Percentiles rank a stretch among this genome's conserved stretches.
Evolutionary conservation across 2,888 invertebrate genomes (phyloP).

Genomic region (Adelphocoris suturalis): DNA sequence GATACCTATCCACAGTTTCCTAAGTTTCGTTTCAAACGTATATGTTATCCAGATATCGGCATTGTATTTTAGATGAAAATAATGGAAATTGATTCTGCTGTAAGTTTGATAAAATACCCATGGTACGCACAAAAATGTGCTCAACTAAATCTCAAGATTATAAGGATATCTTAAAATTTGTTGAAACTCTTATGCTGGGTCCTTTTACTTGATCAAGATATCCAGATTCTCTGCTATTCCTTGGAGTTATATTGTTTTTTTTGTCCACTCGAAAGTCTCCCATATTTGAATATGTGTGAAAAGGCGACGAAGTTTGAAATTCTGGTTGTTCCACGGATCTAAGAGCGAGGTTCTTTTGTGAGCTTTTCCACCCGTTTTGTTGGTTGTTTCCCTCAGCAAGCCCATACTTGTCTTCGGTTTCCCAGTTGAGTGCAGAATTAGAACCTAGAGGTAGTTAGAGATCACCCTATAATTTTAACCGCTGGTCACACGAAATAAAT

Average conservation of each 20-base stretch:
- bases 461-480: too few relatives aligned
- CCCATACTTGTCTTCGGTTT: neutral
- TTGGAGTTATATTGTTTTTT: neutral
- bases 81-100: too few relatives aligned
- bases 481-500: too few relatives aligned
- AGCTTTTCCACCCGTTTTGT: neutral
- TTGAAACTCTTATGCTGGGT: too few relatives aligned
- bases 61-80: too few relatives aligned
- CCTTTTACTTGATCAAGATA: neutral
- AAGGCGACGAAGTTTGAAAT: neutral
- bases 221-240: neutral
- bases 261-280: neutral
- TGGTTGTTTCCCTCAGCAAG: neutral
- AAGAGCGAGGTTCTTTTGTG: neutral
- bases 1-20: too few relatives aligned
- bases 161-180: too few relatives aligned
- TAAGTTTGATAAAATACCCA: too few relatives aligned
- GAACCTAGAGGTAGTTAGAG: neutral
- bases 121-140: too few relatives aligned
- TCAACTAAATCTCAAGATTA: too few relatives aligned
- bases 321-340: neutral
- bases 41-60: too few relatives aligned
- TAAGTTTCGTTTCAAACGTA: too few relatives aligned
- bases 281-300: neutral
- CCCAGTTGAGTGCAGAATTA: neutral